Evolutionary conservation across 2,888 invertebrate species (phyloP).

Genomic region (Orchesella flavescens): DNA sequence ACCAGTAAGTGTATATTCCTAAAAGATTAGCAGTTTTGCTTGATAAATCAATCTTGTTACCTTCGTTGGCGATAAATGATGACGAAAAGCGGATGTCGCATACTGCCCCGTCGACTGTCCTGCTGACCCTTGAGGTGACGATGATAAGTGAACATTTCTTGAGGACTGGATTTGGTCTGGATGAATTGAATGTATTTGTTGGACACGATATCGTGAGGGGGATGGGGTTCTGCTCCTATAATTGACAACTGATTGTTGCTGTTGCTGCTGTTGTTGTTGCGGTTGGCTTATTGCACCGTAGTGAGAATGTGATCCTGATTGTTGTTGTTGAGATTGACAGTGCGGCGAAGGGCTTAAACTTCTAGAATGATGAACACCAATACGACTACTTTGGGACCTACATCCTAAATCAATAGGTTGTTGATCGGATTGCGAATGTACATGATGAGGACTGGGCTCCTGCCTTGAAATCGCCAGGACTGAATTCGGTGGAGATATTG

Average conservation of each 20-base stretch:
- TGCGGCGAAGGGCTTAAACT: constrained; percentile 72
- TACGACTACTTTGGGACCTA: constrained; percentile 53
- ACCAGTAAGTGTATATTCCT: too few species aligned
- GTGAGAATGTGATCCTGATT: constrained; percentile 65
- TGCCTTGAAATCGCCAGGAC: constrained; percentile 47
- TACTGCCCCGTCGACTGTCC: constrained; percentile 36
- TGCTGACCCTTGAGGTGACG: constrained; percentile 51
- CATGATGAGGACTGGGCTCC: constrained; percentile 53
- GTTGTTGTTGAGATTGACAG: constrained; percentile 67
- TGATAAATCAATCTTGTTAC: constrained; percentile 43
- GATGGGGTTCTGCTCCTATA: constrained; percentile 68
- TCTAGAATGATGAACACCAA: constrained; percentile 73
- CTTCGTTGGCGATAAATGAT: constrained; percentile 68
- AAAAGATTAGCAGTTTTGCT: not conserved
- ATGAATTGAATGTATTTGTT: constrained; percentile 58
- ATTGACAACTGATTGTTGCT: constrained; percentile 51
- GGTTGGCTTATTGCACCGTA: constrained; percentile 64
- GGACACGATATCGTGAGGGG: constrained; percentile 63
- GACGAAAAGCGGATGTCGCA: constrained; percentile 59
- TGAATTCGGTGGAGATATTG: constrained; percentile 61
- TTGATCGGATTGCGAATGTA: constrained; percentile 60
- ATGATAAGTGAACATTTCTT: constrained; percentile 42
- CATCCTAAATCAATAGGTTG: constrained; percentile 71
- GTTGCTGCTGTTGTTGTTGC: constrained; percentile 59
- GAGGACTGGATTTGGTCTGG: constrained; percentile 40